Percentiles rank a stretch among this genome's conserved stretches.
These are phyloP conservation scores for Mustela lutreola DNA, from an alignment of 2,113 vertebrate genomes.

Conservation along the genomic window DNA sequence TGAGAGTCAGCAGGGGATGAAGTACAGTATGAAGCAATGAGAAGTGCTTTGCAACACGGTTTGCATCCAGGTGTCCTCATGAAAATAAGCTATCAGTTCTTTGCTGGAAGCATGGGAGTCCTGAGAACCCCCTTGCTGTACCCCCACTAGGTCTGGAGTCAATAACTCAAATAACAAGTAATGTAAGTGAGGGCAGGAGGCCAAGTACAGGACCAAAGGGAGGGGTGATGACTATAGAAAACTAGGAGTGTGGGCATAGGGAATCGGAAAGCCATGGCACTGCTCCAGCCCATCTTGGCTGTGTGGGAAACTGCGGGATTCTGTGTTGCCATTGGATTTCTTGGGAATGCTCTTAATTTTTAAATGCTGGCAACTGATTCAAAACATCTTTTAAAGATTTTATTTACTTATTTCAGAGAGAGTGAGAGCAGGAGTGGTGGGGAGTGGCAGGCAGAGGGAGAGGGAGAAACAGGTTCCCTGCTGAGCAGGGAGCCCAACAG, in stretches of 20 bases:
- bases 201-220: neutral
- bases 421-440: neutral
- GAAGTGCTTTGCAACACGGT: neutral
- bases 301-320: neutral
- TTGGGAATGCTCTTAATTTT: neutral
- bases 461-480: neutral
- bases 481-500: neutral
- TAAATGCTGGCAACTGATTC: neutral
- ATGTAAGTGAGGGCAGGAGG: neutral
- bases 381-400: neutral
- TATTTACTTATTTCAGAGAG: neutral
- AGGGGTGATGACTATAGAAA: neutral
- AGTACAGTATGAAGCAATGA: neutral
- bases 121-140: neutral
- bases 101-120: neutral
- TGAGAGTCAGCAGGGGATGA: neutral
- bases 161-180: neutral
- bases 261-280: fast-evolving
- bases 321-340: neutral
- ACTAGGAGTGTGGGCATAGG: neutral
- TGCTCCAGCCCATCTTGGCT: neutral
- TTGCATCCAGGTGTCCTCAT: neutral
- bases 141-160: neutral
- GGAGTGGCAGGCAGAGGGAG: neutral
- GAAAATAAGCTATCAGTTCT: neutral